These are phyloP conservation scores for Drosophila trichaetosa DNA, from an alignment of 2,888 invertebrate genomes.

Conservation along the genomic window DNA sequence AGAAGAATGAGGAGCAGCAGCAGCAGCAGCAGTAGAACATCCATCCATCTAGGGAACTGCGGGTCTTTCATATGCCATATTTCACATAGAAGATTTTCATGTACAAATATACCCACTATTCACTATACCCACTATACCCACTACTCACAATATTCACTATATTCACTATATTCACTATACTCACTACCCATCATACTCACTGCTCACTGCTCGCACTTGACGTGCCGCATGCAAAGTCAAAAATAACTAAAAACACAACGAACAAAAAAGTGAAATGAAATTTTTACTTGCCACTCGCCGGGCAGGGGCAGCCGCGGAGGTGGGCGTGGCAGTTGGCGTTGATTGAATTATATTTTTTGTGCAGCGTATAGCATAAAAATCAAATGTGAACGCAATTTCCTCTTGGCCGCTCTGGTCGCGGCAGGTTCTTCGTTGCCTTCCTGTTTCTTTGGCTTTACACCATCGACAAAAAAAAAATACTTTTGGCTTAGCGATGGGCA, in stretches of 20 bases:
- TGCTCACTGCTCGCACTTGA: constrained; percentile 50
- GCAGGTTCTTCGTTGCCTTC: background rate
- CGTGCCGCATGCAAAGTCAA: constrained; percentile 78
- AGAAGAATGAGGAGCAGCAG: background rate
- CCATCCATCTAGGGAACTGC: constrained; percentile 52
- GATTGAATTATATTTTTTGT: constrained; percentile 74
- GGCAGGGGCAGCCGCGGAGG: background rate
- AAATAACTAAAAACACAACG: constrained; percentile 59
- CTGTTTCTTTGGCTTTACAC: constrained; percentile 32
- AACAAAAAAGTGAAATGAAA: constrained; percentile 20
- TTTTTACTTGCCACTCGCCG: constrained; percentile 29
- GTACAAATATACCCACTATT: constrained; percentile 32
- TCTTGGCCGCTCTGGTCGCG: background rate
- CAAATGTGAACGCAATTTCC: constrained; percentile 53
- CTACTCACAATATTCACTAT: constrained; percentile 9
- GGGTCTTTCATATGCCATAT: constrained; percentile 73
- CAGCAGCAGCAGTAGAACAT: background rate
- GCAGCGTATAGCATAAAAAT: constrained; percentile 75
- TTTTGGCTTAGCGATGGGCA: constrained; percentile 56
- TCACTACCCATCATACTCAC: constrained; percentile 1
- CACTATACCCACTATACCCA: constrained; percentile 5
- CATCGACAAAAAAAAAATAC: constrained; percentile 44
- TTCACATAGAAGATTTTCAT: constrained; percentile 52
- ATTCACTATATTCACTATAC: constrained; percentile 21
- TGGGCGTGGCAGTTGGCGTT: constrained; percentile 79